Percentiles rank a stretch among this genome's conserved stretches.
phyloP scores from a whole-genome alignment of 2,113 vertebrate genomes.

The Falcunculus frontatus region DNA sequence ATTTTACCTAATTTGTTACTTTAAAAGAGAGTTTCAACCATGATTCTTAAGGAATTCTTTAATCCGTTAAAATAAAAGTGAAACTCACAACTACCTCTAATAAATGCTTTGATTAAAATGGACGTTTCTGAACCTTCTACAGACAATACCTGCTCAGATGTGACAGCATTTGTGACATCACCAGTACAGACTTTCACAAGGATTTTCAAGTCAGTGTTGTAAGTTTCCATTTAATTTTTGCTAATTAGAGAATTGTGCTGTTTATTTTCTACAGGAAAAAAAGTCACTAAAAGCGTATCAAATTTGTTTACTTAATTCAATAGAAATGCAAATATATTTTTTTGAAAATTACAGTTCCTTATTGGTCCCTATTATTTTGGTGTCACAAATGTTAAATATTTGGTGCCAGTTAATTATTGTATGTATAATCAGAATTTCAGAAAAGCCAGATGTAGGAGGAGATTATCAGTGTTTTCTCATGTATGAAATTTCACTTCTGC shows the following conservation, averaged over 20 bases:
- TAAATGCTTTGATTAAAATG: constrained; percentile 44
- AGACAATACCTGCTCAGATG: constrained; percentile 40
- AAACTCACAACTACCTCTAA: neutral
- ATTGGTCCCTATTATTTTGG: neutral
- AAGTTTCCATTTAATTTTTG: constrained; percentile 30
- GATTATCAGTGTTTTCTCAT: neutral
- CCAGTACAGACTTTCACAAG: constrained; percentile 53
- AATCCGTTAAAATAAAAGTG: neutral
- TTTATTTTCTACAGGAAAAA: neutral
- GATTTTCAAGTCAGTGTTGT: constrained; percentile 52
- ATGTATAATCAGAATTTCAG: neutral
- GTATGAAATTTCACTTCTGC: neutral
- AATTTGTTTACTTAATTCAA: neutral
- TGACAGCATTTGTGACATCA: constrained; percentile 59
- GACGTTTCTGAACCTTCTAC: constrained; percentile 51
- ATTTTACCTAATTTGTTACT: neutral
- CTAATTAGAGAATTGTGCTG: constrained; percentile 13
- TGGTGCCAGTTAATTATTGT: neutral
- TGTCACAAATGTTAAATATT: constrained; percentile 53
- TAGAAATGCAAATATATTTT: neutral
- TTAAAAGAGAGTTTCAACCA: neutral
- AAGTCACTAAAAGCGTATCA: neutral
- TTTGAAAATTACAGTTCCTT: constrained; percentile 1
- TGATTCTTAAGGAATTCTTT: neutral
- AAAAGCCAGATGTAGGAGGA: neutral